Evolutionary conservation across 37 sponge, comb jelly and placozoan genomes (phyloP), one percentile per base, ranked within the genome.

Genomic region (Oopsacas minuta): DNA sequence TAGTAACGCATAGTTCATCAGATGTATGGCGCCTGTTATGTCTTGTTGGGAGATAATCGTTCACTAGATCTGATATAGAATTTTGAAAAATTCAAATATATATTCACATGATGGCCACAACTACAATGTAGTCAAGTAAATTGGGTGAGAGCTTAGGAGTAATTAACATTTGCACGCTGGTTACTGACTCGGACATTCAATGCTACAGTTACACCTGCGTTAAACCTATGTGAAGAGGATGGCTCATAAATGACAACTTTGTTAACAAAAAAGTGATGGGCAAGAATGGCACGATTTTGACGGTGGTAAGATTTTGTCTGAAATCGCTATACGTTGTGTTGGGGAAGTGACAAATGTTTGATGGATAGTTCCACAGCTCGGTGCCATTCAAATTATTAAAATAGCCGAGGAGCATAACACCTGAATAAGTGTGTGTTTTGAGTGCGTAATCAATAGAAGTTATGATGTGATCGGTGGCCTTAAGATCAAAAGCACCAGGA

Each of bases 361-460:
- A n/a, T 12, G 75, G 75, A 61, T 20, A 61, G 75, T 34, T 61
- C 75, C 75, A 32, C 75, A 61, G 75, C 22, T 61, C 32, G 75
- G 75, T 61, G 75, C 28, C 75, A 12, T 61, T 61, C 17, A 61
- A 12, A 25, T 61, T 61, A 5, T 61, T 61, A 61, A 61, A 61
- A 61, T 61, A 25, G 28, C 75, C 75, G 75, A 25, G 30, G 75
- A 61, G 75, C 75, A 61, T 61, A 20, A 61, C 75, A 61, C 75
- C 75, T 32, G 75, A 7, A 3, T 61, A n/a, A 32, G 75, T 25
- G 22, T 61, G 75, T 61, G 30, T 61, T 61, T 61, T 61, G 32
- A 61, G 5, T 5, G 28, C 28, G 1, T 61, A 25, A 34, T 61
- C 75, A 3, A 61, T 61, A n/a, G 30, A 61, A 34, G 75, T 20